Percentiles rank a stretch among this genome's conserved stretches.
Conservation (phyloP, 1,140 invertebrate genomes). For the Lasioglossum baleicum region DNA sequence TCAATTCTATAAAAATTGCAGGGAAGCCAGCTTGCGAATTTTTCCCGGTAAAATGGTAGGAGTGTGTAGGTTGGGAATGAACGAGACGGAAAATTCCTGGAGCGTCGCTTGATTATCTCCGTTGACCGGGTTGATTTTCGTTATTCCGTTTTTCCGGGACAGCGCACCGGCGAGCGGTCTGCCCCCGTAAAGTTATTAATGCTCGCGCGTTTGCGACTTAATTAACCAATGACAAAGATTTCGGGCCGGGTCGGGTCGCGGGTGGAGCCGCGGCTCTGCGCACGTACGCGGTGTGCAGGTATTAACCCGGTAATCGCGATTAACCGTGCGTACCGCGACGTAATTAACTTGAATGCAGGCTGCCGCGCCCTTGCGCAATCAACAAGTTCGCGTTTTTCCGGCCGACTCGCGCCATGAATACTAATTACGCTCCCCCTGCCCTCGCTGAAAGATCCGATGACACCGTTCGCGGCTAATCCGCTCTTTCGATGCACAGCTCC, state of each 20-base stretch:
- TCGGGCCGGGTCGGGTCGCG: slow-evolving; percentile 1
- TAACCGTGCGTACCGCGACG: slow-evolving; percentile 50
- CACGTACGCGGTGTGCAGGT: not conserved
- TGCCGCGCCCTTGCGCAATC: slow-evolving; percentile 42
- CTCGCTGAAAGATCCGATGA: slow-evolving; percentile 29
- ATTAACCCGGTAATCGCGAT: slow-evolving; percentile 21
- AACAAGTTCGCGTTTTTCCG: slow-evolving; percentile 49
- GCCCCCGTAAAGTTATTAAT: slow-evolving; percentile 49
- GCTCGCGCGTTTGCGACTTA: slow-evolving; percentile 43
- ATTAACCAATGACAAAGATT: slow-evolving; percentile 59
- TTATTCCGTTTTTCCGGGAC: too few species aligned
- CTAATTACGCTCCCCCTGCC: slow-evolving; percentile 36
- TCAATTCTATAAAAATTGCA: too few species aligned
- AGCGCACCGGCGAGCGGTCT: slow-evolving; percentile 1
- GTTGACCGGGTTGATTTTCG: too few species aligned
- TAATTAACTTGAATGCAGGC: slow-evolving; percentile 54
- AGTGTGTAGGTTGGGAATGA: not conserved
- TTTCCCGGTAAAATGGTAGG: too few species aligned
- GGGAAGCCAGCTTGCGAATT: too few species aligned
- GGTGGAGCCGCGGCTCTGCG: not conserved
- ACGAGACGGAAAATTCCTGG: not conserved
- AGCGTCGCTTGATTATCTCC: not conserved
- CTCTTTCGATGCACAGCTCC: not conserved
- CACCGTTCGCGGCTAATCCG: slow-evolving; percentile 36
- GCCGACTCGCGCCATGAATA: slow-evolving; percentile 32